phyloP scores from a whole-genome alignment of 2,113 vertebrate genomes.

The Ploceus nigricollis region DNA sequence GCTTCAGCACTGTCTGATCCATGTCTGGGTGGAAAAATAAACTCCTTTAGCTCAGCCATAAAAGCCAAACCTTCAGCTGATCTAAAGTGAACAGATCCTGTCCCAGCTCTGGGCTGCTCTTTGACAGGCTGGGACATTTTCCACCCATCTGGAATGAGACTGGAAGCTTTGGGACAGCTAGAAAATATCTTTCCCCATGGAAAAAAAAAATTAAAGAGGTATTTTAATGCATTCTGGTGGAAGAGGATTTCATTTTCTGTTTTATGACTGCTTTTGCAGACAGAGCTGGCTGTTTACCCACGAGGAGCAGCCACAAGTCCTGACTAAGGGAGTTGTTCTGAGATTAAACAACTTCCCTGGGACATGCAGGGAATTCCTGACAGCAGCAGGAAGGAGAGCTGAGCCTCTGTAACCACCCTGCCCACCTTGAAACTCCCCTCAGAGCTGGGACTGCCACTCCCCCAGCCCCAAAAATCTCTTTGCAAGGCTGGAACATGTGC shows the following conservation, averaged over 20 bases:
- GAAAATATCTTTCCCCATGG: not conserved
- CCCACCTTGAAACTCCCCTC: not conserved
- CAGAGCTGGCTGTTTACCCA: not conserved
- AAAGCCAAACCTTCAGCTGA: not conserved
- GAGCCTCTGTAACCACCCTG: not conserved
- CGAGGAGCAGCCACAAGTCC: not conserved
- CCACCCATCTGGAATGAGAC: not conserved
- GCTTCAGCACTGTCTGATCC: not conserved
- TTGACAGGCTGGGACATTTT: not conserved
- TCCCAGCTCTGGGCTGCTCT: not conserved
- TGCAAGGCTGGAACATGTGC: accelerated
- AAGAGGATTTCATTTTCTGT: not conserved
- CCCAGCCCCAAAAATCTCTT: not conserved
- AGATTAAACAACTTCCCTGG: not conserved
- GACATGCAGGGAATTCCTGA: not conserved
- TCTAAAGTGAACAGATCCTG: not conserved
- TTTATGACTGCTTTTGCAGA: not conserved
- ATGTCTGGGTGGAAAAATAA: not conserved
- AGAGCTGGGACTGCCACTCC: not conserved
- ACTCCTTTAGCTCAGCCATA: not conserved
- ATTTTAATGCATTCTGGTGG: not conserved
- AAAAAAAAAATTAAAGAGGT: not conserved
- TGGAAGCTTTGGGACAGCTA: not conserved
- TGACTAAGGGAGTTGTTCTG: not conserved
- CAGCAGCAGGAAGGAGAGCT: not conserved